Base-by-base conservation (phyloP, 1,140 invertebrate genomes). In the Ceratosolen solmsi region DNA sequence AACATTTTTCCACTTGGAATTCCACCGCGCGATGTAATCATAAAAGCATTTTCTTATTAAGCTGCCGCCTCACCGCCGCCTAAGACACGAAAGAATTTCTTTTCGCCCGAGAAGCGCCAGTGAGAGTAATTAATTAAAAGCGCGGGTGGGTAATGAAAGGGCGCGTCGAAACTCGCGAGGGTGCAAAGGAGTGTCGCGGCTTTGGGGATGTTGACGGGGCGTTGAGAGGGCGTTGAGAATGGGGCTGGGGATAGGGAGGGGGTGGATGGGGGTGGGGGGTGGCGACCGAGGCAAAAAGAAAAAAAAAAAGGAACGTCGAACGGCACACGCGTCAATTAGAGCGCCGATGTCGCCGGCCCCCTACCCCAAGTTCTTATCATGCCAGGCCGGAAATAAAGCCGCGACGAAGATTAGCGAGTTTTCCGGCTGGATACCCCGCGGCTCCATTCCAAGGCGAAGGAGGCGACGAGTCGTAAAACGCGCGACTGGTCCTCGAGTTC, bases 381-480 rank as follows among this genome's bases (percentile, higher is more conserved):
- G 51, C 5, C 51, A 54, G 33, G 8, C 60, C 13, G 41, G 17
- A 72, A 70, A 70, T 71, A 71, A 65, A 71, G 46, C n/a, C 60
- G 20, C 60, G 38, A 38, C n/a, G 33, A 71, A 56, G 51, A 51
- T 74, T 56, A 46, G 58, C 58, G n/a, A 15, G 46, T 65, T 82
- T 75, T 41, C 46, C 51, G 76, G 74, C 84, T 82, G 82, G 81
- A 54, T 20, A 33, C 82, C 82, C 86, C 84, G 80, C 82, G 80
- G 84, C 84, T 86, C 85, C 82, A 87, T 87, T 87, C 79, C 76
- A 85, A 36, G 51, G 22, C 58, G 79, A 84, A 86, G 83, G 82
- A 86, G 84, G 83, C 80, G 85, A 84, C 83, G 84, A 84, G 80
- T 87, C 87, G 85, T 89, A 86, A 89, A 88, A 86, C 84, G 82